Percentiles rank a stretch among this genome's conserved stretches.
Conservation (phyloP, 1,140 invertebrate genomes). For the Zaprionus camerounensis region DNA sequence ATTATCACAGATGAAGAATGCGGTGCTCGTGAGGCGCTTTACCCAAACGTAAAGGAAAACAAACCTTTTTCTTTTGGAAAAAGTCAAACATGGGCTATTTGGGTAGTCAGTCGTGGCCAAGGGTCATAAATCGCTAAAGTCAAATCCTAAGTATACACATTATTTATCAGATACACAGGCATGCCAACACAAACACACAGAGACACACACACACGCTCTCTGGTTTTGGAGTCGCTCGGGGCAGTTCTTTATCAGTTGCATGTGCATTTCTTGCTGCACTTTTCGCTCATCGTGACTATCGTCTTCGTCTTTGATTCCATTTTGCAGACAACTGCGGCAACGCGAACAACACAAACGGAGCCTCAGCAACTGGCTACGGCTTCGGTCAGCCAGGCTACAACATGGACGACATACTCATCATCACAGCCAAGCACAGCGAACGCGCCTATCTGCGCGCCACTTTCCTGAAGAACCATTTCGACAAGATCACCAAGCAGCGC, state of each 20-base stretch:
- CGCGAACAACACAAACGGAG: constrained; percentile 75
- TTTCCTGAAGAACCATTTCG: constrained; percentile 91
- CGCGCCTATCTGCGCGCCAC: constrained; percentile 91
- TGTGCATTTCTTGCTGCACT: constrained; percentile 32
- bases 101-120: constrained; percentile 34
- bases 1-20: constrained; percentile 46
- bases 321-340: constrained; percentile 84
- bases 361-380: constrained; percentile 52
- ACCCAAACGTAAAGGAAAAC: constrained; percentile 29
- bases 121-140: constrained; percentile 73
- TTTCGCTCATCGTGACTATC: constrained; percentile 48
- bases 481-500: constrained; percentile 91
- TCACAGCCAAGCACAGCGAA: constrained; percentile 90
- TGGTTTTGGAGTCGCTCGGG: constrained; percentile 58
- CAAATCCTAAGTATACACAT: constrained; percentile 83
- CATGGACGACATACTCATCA: constrained; percentile 92
- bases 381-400: constrained; percentile 84
- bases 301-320: constrained; percentile 66
- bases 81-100: constrained; percentile 53
- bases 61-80: constrained; percentile 19
- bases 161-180: constrained; percentile 66
- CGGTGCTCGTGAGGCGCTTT: constrained; percentile 27
- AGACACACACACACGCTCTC: constrained; percentile 3
- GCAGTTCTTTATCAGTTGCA: constrained; percentile 69
- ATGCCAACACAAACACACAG: constrained; percentile 16